Percentiles rank a stretch among this genome's conserved stretches.
Evolutionary conservation across 2,797 vertebrate species (phyloP).

Genomic region (Manis crassicaudata): DNA sequence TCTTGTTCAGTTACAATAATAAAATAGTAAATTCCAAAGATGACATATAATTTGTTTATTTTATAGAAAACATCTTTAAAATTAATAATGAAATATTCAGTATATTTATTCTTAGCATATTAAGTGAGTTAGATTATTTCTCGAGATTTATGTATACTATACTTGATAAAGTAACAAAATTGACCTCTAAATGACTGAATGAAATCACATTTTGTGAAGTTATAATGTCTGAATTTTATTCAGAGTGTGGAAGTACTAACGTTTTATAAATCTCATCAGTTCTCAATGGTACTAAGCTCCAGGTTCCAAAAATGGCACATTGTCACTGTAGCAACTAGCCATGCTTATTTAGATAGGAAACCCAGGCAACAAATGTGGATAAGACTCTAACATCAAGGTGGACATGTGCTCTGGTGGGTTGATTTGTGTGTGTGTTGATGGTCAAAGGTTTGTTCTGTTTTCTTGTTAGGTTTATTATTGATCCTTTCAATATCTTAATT

Average conservation of each 20-base stretch:
- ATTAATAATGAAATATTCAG: conserved; percentile 33
- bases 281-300: conserved; percentile 68
- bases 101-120: neutral
- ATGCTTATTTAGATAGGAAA: conserved; percentile 66
- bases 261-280: conserved; percentile 61
- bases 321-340: conserved; percentile 69
- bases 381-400: conserved; percentile 26
- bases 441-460: conserved; percentile 35
- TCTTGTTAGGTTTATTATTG: conserved; percentile 43
- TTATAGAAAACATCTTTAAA: conserved; percentile 35
- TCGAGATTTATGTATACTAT: neutral
- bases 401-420: neutral
- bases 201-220: conserved; percentile 61
- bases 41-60: neutral
- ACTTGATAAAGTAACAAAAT: conserved; percentile 23
- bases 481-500: conserved; percentile 21
- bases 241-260: conserved; percentile 62
- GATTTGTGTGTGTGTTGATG: neutral
- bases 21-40: neutral
- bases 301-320: conserved; percentile 71
- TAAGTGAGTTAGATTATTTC: conserved; percentile 51
- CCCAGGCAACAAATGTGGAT: conserved; percentile 48
- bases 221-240: conserved; percentile 58
- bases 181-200: conserved; percentile 41
- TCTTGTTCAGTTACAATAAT: conserved; percentile 7